Conservation (phyloP, 2,888 invertebrate species). For the Drosophila flavopinicola region DNA sequence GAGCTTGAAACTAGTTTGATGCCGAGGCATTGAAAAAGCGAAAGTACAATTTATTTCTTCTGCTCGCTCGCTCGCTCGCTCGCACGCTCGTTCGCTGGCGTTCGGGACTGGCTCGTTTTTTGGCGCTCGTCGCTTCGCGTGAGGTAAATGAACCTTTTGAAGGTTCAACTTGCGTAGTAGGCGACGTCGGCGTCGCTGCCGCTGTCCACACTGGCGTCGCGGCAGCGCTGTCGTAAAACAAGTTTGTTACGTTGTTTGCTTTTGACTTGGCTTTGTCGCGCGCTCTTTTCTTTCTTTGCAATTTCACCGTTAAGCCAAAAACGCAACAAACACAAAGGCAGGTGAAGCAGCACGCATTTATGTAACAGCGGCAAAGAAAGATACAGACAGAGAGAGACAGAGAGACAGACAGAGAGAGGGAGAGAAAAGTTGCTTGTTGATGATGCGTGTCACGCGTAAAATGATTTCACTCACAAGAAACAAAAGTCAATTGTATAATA, state of each 20-base stretch:
- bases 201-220: no score
- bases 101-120: conserved; percentile 24
- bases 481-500: conserved; percentile 65
- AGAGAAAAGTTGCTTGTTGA: conserved; percentile 17
- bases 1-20: conserved; percentile 74
- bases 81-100: conserved; percentile 28
- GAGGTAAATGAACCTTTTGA: conserved; percentile 84
- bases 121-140: conserved; percentile 28
- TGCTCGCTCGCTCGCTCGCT: conserved; percentile 27
- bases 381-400: background rate
- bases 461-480: conserved; percentile 68
- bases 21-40: conserved; percentile 84
- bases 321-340: conserved; percentile 53
- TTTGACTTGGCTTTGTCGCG: conserved; percentile 46
- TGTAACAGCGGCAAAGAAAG: conserved; percentile 46
- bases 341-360: conserved; percentile 68
- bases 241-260: conserved; percentile 75
- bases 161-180: conserved; percentile 83
- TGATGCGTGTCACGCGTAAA: conserved; percentile 72
- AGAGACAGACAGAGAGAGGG: conserved; percentile 1
- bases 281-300: conserved; percentile 72
- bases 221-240: conserved; percentile 71
- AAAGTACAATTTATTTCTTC: conserved; percentile 81
- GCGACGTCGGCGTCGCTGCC: conserved; percentile 45
- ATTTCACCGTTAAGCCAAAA: conserved; percentile 74